A percentile compares a stretch with the other conserved stretches of the same genome.
phyloP scores from a whole-genome alignment of 2,113 vertebrate genomes.

The Chlamydotis undulata region DNA sequence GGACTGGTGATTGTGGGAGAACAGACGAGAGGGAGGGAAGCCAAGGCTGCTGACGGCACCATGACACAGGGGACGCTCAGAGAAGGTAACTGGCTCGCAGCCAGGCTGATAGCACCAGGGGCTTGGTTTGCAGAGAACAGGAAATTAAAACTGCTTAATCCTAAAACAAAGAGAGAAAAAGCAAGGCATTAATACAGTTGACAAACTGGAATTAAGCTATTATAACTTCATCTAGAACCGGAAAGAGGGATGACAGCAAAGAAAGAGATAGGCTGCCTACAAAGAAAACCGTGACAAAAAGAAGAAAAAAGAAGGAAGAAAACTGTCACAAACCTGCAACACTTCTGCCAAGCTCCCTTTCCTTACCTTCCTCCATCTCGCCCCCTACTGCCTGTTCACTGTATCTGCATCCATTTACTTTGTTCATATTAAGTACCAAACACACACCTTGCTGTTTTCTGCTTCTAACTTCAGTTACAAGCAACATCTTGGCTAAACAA shows the following conservation, averaged over 20 bases:
- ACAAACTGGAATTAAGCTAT: not conserved
- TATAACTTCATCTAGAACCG: not conserved
- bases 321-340: not conserved
- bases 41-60: slow-evolving; percentile 80
- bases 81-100: slow-evolving; percentile 72
- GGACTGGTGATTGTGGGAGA: slow-evolving; percentile 59
- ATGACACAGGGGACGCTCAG: slow-evolving; percentile 86
- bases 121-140: slow-evolving; percentile 81
- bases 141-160: slow-evolving; percentile 81
- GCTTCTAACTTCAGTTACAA: not conserved
- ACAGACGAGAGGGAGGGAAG: slow-evolving; percentile 82
- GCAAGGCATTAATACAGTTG: not conserved
- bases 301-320: not conserved
- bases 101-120: slow-evolving; percentile 57
- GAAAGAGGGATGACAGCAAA: not conserved
- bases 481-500: not conserved
- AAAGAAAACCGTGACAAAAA: not conserved
- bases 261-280: not conserved
- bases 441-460: not conserved
- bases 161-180: slow-evolving; percentile 62
- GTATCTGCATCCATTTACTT: not conserved
- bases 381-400: not conserved
- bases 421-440: not conserved
- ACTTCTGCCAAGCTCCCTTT: not conserved
- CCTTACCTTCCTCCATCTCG: not conserved